Conservation (phyloP, 1,140 invertebrate genomes). For the Pygmarrhopalites habei region DNA sequence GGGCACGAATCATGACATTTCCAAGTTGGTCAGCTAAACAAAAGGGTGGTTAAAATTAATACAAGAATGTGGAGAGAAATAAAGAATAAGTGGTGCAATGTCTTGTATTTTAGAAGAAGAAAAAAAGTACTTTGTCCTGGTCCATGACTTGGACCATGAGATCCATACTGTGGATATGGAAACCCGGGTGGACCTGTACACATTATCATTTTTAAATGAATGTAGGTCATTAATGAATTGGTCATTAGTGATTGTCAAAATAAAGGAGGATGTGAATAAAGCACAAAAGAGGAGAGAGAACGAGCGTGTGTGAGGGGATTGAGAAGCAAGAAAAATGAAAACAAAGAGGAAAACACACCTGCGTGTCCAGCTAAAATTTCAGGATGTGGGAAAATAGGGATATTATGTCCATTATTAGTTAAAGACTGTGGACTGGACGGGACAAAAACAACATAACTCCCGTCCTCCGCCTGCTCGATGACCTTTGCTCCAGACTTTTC, state of each 20-base stretch:
- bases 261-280: no score
- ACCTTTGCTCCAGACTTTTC: constrained; percentile 35
- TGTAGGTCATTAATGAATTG: no score
- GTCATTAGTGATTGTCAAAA: no score
- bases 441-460: constrained; percentile 34
- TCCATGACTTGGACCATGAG: not conserved
- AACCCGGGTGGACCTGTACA: no score
- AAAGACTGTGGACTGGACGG: constrained; percentile 13
- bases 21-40: constrained; percentile 28
- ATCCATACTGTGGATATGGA: no score
- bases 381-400: constrained; percentile 15
- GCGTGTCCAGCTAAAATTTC: constrained; percentile 6
- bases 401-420: not conserved
- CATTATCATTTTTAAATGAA: no score
- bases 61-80: no score
- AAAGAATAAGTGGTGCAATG: no score
- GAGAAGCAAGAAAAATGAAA: not conserved
- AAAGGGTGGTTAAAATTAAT: no score
- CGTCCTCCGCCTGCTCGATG: constrained; percentile 34
- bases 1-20: constrained; percentile 45
- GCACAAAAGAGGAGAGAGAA: no score
- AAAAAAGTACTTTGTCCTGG: not conserved
- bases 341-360: constrained; percentile 21
- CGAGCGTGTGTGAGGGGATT: not conserved
- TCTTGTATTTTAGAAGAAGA: no score